These are phyloP conservation scores for Halcyon chelicuti DNA, from an alignment of 2,797 vertebrate species.

Conservation along the genomic window DNA sequence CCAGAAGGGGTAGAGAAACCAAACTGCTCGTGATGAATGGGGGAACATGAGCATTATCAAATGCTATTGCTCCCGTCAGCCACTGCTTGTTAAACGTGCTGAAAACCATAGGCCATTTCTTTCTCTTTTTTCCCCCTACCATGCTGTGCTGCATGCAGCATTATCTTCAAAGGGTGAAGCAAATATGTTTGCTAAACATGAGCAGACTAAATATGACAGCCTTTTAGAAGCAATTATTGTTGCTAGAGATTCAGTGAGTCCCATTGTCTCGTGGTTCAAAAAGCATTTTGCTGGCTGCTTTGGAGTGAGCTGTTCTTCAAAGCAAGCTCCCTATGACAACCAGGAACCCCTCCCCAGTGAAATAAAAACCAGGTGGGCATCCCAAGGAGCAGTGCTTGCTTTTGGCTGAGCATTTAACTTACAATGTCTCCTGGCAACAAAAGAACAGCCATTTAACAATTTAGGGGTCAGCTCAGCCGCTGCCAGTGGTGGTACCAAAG, in stretches of 20 bases:
- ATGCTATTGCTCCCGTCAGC: neutral
- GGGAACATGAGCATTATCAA: neutral
- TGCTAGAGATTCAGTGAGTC: neutral
- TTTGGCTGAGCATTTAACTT: neutral
- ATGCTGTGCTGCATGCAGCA: neutral
- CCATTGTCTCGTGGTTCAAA: neutral
- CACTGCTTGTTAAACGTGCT: neutral
- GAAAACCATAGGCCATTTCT: neutral
- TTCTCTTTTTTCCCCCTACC: neutral
- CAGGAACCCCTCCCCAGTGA: neutral
- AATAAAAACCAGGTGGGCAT: conserved; percentile 53
- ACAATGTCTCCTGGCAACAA: neutral
- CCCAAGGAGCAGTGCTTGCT: neutral
- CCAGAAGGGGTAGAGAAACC: neutral
- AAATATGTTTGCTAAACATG: conserved; percentile 22
- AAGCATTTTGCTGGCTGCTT: neutral
- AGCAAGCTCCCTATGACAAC: neutral
- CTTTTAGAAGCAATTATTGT: conserved; percentile 17
- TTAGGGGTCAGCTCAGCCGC: neutral
- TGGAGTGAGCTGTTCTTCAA: neutral
- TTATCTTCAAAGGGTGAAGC: conserved; percentile 25
- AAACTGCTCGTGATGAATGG: rapidly evolving
- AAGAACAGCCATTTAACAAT: neutral
- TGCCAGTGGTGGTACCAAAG: rapidly evolving
- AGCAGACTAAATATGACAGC: conserved; percentile 36